phyloP scores from a whole-genome alignment of 1,140 invertebrate genomes.

The Proctacanthus coquilletti region DNA sequence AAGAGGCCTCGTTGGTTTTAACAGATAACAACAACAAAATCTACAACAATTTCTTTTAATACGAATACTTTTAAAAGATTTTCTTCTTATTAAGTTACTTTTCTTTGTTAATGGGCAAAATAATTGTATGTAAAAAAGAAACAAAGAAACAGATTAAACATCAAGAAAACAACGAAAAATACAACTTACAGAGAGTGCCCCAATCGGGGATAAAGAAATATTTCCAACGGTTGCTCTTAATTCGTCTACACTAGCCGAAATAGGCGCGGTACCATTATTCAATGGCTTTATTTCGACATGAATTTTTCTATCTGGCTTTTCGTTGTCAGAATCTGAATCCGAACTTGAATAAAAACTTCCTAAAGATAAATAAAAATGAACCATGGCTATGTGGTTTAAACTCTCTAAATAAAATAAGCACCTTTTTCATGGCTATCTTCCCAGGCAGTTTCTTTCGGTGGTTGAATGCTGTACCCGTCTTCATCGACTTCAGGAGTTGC shows the following conservation, averaged over 20 bases:
- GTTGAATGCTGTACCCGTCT: constrained; percentile 83
- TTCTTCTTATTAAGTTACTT: too few relatives aligned
- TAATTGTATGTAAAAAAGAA: constrained; percentile 1
- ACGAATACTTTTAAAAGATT: neutral
- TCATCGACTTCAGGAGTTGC: constrained; percentile 73
- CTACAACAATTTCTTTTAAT: too few relatives aligned
- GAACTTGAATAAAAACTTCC: constrained; percentile 80
- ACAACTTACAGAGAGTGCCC: constrained; percentile 30
- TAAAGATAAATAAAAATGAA: constrained; percentile 21
- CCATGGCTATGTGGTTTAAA: neutral
- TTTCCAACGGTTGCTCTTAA: constrained; percentile 82
- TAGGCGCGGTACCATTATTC: constrained; percentile 68
- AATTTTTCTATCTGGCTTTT: constrained; percentile 75
- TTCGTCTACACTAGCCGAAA: constrained; percentile 88
- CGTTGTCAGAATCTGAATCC: constrained; percentile 76
- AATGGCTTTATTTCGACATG: constrained; percentile 91
- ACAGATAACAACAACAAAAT: too few relatives aligned
- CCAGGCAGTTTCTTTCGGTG: constrained; percentile 45
- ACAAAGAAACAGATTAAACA: neutral
- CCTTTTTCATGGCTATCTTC: constrained; percentile 30
- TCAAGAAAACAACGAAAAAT: neutral
- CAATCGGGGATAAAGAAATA: constrained; percentile 70
- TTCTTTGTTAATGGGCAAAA: too few relatives aligned
- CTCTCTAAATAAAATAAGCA: constrained; percentile 4
- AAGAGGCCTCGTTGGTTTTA: too few relatives aligned